Evolutionary conservation across 2,888 invertebrate genomes (phyloP), one percentile per base, ranked within the genome.

Genomic region (Rhodophaea formosa): DNA sequence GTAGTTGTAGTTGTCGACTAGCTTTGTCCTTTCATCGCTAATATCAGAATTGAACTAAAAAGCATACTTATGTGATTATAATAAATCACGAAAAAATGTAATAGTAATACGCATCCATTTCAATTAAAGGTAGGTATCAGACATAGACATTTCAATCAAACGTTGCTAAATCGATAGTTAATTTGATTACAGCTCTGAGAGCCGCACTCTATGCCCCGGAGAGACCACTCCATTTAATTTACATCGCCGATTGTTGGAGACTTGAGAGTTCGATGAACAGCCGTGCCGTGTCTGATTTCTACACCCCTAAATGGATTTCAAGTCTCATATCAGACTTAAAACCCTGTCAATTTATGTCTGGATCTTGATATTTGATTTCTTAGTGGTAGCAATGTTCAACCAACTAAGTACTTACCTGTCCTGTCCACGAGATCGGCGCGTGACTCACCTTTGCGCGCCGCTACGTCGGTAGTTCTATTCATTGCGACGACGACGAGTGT

Each of bases 231-330:
- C 82, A 89, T 88, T 88, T 84, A 88, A 90, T 90, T 89, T 88
- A 89, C 88, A 89, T 90, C 86, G 70, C 74, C 78, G 75, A 86
- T 87, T 88, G 87, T 88, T 87, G 77, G 69, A 74, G 84, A 83
- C 81, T 84, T 67, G 62, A 66, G 79, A 83, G 89, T 87, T 88
- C 87, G 83, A 72, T 78, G 86, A 85, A 87, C 88, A 77, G 67
- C 65, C 73, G 67, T 71, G 75, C 72, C 79, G 78, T 68, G 73
- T 78, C 80, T 84, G 86, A 86, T 89, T 88, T 77, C 77, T 80
- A 84, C 82, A 80, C 74, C 74, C 75, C 72, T 76, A 84, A 86
- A 84, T 82, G 77, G 82, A 85, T 86, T 84, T 84, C 68, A 82
- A 82, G 82, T 85, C 79, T 77, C 79, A 74, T 79, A 79, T 75